Percentiles rank a stretch among this genome's conserved stretches.
Conservation (phyloP, 2,797 vertebrate species). For the Poeciliopsis presidionis region DNA sequence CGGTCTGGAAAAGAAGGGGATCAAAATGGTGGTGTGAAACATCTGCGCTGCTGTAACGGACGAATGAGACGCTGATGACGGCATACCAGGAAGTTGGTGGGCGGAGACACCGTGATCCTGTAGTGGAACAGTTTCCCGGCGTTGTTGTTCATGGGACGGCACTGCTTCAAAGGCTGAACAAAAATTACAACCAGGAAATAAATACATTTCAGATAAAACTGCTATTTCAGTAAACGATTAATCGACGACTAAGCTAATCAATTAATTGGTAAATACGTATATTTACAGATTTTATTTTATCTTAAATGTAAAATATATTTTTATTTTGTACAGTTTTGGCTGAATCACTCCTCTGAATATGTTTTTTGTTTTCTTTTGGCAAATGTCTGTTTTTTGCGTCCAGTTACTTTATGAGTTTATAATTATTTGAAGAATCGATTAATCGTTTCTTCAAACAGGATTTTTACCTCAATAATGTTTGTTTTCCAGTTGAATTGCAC, state of each 20-base stretch:
- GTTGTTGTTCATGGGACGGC: conserved; percentile 96
- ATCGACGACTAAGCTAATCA: background rate
- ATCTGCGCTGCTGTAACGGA: background rate
- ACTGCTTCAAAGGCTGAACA: conserved; percentile 86
- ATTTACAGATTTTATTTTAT: too few species aligned
- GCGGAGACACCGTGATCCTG: conserved; percentile 96
- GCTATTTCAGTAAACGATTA: background rate
- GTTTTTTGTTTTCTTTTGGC: too few species aligned
- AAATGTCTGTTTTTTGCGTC: too few species aligned
- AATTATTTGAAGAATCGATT: too few species aligned
- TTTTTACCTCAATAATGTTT: too few species aligned
- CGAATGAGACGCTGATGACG: background rate
- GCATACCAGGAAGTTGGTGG: conserved; percentile 96
- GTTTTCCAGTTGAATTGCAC: too few species aligned
- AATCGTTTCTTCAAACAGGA: too few species aligned
- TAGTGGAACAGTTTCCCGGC: conserved; percentile 95
- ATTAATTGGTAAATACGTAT: too few species aligned
- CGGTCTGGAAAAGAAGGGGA: conserved; percentile 83
- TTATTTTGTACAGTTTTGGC: too few species aligned
- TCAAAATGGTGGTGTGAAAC: background rate
- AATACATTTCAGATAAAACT: background rate
- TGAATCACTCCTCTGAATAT: too few species aligned
- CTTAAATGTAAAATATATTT: too few species aligned
- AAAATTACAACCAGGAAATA: background rate
- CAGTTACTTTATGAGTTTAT: too few species aligned